A percentile compares a stretch with the other conserved stretches of the same genome.
phyloP scores from a whole-genome alignment of 1,140 invertebrate genomes.

The Nephila pilipes region DNA sequence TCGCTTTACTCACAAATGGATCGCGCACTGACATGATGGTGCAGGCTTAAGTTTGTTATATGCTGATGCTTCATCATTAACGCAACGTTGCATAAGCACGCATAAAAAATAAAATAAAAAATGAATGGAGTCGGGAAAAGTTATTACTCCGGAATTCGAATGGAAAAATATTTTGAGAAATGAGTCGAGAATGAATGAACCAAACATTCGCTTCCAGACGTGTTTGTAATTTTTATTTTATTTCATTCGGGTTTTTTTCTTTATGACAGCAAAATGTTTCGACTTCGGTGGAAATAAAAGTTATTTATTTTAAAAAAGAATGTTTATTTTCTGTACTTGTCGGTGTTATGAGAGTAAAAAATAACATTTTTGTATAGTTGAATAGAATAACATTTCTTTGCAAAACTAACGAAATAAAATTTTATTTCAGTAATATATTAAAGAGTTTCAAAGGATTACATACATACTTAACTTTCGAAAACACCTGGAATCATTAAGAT shows the following conservation, averaged over 20 bases:
- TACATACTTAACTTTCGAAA: too few relatives aligned
- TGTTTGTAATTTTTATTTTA: background rate
- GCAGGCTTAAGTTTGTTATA: slow-evolving; percentile 42
- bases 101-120: background rate
- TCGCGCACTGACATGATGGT: slow-evolving; percentile 10
- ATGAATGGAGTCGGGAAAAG: slow-evolving; percentile 11
- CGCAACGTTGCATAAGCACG: background rate
- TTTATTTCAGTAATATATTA: too few relatives aligned
- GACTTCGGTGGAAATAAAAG: background rate
- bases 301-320: background rate
- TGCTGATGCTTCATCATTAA: slow-evolving; percentile 54
- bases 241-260: background rate
- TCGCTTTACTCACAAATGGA: slow-evolving; percentile 70
- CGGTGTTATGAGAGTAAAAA: too few relatives aligned
- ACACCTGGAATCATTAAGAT: too few relatives aligned
- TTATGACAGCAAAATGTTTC: background rate
- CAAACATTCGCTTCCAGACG: background rate
- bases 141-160: slow-evolving; percentile 11
- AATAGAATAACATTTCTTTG: too few relatives aligned
- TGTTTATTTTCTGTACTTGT: too few relatives aligned
- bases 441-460: too few relatives aligned
- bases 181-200: background rate
- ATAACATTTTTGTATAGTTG: too few relatives aligned
- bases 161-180: slow-evolving; percentile 33
- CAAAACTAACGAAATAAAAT: too few relatives aligned